Percentiles rank a stretch among this genome's conserved stretches.
Conservation (phyloP, 2,888 invertebrate genomes). For the Eledona agricola region DNA sequence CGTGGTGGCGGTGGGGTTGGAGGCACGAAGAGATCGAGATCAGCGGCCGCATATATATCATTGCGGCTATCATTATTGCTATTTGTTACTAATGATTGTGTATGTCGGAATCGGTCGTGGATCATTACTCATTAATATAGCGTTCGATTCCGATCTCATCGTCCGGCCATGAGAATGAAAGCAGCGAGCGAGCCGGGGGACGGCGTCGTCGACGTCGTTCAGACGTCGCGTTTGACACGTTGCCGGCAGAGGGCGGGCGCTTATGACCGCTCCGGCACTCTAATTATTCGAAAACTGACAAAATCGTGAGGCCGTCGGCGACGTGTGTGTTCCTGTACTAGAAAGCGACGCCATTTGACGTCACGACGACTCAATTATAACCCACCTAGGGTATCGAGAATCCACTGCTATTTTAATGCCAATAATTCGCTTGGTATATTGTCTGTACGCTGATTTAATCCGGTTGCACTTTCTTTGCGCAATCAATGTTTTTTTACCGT, state of each 20-base stretch:
- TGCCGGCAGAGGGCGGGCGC: constrained; percentile 29
- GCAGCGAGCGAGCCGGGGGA: no score
- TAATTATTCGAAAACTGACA: constrained; percentile 26
- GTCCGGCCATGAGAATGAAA: constrained; percentile 58
- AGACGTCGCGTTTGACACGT: constrained; percentile 18
- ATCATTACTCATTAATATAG: constrained; percentile 64
- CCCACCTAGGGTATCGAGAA: no score
- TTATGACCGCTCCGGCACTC: constrained; percentile 10
- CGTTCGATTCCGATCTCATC: constrained; percentile 63
- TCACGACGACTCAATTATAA: no score
- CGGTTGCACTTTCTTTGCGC: no score
- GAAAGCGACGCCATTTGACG: no score
- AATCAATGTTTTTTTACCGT: no score
- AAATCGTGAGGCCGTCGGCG: constrained; percentile 31
- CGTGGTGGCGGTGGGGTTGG: no score
- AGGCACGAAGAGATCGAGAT: constrained; percentile 39
- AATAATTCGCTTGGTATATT: no score
- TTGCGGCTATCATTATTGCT: constrained; percentile 63
- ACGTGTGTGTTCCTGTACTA: no score
- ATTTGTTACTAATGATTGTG: constrained; percentile 64
- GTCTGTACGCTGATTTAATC: no score
- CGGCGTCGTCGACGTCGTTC: constrained; percentile 27
- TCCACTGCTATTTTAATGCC: no score
- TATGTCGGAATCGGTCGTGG: constrained; percentile 63
- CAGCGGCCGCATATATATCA: constrained; percentile 63